A percentile compares a stretch with the other conserved stretches of the same genome.
Evolutionary conservation across 2,113 vertebrate species (phyloP).

Genomic region (Erythrolamprus reginae): DNA sequence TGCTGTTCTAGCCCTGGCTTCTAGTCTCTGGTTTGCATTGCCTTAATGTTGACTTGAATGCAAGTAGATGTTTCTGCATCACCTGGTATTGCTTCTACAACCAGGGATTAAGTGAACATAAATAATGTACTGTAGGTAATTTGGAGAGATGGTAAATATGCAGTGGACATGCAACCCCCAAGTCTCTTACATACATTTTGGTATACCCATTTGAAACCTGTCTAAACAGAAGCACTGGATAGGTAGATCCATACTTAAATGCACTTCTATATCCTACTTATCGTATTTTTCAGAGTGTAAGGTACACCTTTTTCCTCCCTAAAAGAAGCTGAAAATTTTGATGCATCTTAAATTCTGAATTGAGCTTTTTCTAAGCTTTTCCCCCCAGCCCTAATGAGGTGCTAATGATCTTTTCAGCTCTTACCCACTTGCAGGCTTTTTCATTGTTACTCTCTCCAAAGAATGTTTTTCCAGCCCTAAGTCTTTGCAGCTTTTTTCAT

Average conservation of each 20-base stretch:
- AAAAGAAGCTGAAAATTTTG: too few relatives aligned
- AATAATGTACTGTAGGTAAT: not conserved
- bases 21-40: not conserved
- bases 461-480: too few relatives aligned
- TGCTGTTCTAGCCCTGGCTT: not conserved
- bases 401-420: too few relatives aligned
- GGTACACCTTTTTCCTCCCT: too few relatives aligned
- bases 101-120: not conserved
- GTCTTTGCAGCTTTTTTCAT: too few relatives aligned
- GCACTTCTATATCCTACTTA: not conserved
- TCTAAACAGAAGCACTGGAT: not conserved
- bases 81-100: not conserved
- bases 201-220: not conserved
- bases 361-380: too few relatives aligned
- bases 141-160: not conserved
- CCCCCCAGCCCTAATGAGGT: too few relatives aligned
- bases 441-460: too few relatives aligned
- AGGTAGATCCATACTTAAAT: not conserved
- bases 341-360: too few relatives aligned
- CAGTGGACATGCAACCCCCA: not conserved
- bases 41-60: not conserved
- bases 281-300: too few relatives aligned
- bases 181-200: not conserved
- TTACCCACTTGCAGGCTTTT: too few relatives aligned
- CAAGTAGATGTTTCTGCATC: not conserved